Evolutionary conservation across 2,113 vertebrate genomes (phyloP).

Genomic region (Eira barbara): DNA sequence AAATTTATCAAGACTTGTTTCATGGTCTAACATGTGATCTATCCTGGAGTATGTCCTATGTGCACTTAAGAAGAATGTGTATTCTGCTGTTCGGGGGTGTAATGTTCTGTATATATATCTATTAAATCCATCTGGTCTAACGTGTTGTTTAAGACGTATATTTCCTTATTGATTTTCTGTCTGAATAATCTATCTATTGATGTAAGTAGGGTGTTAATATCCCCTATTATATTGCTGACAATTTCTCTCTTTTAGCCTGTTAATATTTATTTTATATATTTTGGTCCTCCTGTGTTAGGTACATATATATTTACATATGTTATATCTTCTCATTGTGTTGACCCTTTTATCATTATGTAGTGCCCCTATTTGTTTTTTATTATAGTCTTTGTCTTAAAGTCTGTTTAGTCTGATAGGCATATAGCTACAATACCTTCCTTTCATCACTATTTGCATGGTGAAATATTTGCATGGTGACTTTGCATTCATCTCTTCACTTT

Average conservation of each 20-base stretch:
- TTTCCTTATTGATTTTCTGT: not conserved
- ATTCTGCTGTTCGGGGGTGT: not conserved
- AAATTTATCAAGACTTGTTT: not conserved
- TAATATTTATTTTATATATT: not conserved
- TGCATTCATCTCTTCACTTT: not conserved
- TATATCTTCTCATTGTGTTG: not conserved
- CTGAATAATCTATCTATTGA: not conserved
- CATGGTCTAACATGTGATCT: not conserved
- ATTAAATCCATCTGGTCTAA: not conserved
- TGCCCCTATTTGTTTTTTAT: not conserved
- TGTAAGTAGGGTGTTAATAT: not conserved
- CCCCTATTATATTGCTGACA: not conserved
- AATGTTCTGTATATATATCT: not conserved
- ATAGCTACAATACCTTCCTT: not conserved
- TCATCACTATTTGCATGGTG: not conserved
- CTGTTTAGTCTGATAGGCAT: not conserved
- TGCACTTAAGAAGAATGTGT: not conserved
- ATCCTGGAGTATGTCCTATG: not conserved
- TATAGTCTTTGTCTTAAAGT: not conserved
- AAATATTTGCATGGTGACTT: too few relatives aligned
- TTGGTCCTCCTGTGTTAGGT: not conserved
- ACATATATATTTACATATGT: not conserved
- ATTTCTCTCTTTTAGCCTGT: not conserved
- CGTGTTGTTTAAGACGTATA: not conserved
- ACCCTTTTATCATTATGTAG: not conserved